Percentiles rank a stretch among this genome's conserved stretches.
Conservation (phyloP, 2,888 invertebrate species). For the Aethes cnicana region DNA sequence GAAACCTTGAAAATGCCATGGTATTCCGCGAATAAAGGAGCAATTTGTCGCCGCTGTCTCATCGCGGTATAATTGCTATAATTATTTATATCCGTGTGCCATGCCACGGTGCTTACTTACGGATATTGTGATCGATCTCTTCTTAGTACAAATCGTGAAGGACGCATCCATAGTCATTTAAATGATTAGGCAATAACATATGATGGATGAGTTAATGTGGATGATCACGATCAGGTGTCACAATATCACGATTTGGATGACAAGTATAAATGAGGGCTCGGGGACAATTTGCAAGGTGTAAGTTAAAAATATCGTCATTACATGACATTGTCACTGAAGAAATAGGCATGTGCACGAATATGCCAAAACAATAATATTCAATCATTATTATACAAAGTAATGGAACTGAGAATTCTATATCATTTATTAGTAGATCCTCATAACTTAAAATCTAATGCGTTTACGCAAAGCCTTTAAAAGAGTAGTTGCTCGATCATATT, state of each 20-base stretch:
- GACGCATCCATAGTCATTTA: conserved; percentile 12
- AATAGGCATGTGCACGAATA: too few species aligned
- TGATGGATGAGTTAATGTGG: conserved; percentile 24
- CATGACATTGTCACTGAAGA: not conserved
- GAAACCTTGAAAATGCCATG: conserved; percentile 43
- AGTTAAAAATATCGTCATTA: too few species aligned
- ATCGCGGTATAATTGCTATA: conserved; percentile 46
- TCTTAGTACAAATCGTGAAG: conserved; percentile 20
- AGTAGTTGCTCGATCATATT: too few species aligned
- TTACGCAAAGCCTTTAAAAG: too few species aligned
- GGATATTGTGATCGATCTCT: conserved; percentile 24
- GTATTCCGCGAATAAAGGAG: conserved; percentile 47
- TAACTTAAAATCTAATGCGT: too few species aligned
- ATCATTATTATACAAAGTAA: too few species aligned
- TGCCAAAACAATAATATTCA: too few species aligned
- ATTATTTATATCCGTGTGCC: conserved; percentile 43
- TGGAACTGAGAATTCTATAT: too few species aligned
- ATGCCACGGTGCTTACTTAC: not conserved
- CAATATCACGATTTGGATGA: not conserved
- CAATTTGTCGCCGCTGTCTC: conserved; percentile 39
- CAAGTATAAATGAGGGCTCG: conserved; percentile 3
- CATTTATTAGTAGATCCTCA: too few species aligned
- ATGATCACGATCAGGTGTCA: conserved; percentile 6
- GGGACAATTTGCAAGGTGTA: too few species aligned
- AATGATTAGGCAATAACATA: conserved; percentile 23